Percentiles rank a stretch among this genome's conserved stretches.
phyloP scores from a whole-genome alignment of 2,888 invertebrate genomes.

The Drosophila monieri region DNA sequence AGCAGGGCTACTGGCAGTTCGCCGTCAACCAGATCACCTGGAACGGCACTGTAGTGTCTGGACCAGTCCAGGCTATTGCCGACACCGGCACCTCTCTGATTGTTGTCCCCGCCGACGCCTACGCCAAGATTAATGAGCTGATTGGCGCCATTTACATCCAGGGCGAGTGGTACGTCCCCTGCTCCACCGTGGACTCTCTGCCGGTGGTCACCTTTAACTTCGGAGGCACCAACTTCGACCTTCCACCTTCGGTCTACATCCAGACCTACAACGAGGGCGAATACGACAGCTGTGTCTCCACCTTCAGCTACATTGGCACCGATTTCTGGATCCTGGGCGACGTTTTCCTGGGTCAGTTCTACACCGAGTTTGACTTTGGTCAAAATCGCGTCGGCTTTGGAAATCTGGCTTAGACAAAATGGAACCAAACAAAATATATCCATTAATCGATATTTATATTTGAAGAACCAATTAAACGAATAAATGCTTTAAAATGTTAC shows the following conservation, averaged over 20 bases:
- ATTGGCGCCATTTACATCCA: conserved; percentile 88
- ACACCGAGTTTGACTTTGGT: conserved; percentile 96
- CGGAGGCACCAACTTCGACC: conserved; percentile 89
- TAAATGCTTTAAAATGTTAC: background rate
- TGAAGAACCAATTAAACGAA: background rate
- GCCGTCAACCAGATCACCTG: conserved; percentile 89
- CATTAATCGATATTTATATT: no score
- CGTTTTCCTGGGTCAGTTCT: conserved; percentile 96
- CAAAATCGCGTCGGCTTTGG: conserved; percentile 95
- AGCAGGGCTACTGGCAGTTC: conserved; percentile 98
- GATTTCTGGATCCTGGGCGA: conserved; percentile 97
- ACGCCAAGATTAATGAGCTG: conserved; percentile 89
- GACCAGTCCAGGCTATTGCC: conserved; percentile 94
- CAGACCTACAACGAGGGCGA: conserved; percentile 83
- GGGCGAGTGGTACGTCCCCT: conserved; percentile 87
- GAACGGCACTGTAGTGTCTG: conserved; percentile 86
- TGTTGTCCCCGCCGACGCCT: conserved; percentile 86
- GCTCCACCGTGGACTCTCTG: conserved; percentile 89
- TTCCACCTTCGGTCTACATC: conserved; percentile 93
- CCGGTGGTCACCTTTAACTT: conserved; percentile 91
- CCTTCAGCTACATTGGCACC: conserved; percentile 92
- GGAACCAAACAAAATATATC: background rate
- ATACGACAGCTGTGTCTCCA: conserved; percentile 90
- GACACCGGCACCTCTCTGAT: conserved; percentile 98
- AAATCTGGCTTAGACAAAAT: conserved; percentile 67